Base-by-base conservation (phyloP, 2,113 vertebrate genomes). In the Arothron firmamentum region DNA sequence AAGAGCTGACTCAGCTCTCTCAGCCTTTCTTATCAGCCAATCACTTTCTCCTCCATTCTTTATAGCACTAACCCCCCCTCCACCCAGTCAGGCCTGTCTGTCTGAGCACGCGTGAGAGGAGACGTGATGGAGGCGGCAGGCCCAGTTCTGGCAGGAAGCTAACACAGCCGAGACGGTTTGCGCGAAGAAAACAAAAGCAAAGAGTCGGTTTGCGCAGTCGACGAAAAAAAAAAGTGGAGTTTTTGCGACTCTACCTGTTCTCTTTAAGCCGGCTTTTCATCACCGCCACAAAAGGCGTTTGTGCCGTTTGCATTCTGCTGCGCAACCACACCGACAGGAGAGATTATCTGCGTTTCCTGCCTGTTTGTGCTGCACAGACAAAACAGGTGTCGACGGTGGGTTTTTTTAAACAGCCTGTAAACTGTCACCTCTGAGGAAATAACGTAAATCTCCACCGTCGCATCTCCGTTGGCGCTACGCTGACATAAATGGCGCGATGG, bases 1-100 rank as follows among this genome's bases (percentile, higher is more conserved):
- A 78, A 62, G 62, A 66, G 77, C 81, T 85, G 82, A 87, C 65
- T 86, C 85, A 87, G 82, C 85, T 47, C n/a, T 47, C 4, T 47
- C 45, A 16, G 15, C 45, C n/a, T 74, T n/a, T 75, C 78, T 79
- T 70, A 82, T 86, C 59, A 59, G 52, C 78, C 76, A 68, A 83
- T 86, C 59, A 59, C 60, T 69, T 72, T 52, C 0, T 46, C 43
- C 34, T 52, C 47, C 42, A 19, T 70, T 45, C 58, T 70, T 57
- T 56, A 59, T 47, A 63, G 61, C 75, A 56, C 47, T 28, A 2
- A 49, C 45, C 15, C 16, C 5, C 49, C 42, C 12, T 48, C 58
- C 71, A 43, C 58, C 70, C 66, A 62, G 76, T 82, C 52, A 56
- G n/a, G 48, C n/a, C 52, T 52, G 53, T 65, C 55, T 31, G n/a